Evolutionary conservation across 2,888 invertebrate genomes (phyloP).

Genomic region (Xestia xanthographa): DNA sequence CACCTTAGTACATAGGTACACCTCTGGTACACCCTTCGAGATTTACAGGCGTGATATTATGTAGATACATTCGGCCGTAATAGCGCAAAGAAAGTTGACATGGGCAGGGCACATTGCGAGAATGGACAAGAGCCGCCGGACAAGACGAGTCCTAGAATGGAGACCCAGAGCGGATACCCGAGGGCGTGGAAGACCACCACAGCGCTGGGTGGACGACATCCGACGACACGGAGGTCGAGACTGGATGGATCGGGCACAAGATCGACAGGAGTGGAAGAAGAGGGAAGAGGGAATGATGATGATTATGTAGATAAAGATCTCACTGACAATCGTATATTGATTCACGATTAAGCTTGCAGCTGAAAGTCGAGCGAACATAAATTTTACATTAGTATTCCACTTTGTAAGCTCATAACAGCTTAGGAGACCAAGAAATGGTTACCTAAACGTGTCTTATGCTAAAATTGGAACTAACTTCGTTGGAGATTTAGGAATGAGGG

Average conservation of each 20-base stretch:
- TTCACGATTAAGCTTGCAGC: constrained; percentile 32
- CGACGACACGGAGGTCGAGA: no score
- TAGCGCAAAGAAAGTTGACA: no score
- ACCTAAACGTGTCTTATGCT: constrained; percentile 38
- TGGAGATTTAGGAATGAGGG: neutral
- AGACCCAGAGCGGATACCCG: no score
- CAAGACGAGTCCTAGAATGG: no score
- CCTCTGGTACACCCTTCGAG: neutral
- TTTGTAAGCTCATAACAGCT: constrained; percentile 45
- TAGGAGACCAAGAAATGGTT: constrained; percentile 22
- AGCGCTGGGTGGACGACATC: no score
- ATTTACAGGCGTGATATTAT: neutral
- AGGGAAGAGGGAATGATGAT: no score
- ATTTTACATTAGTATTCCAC: constrained; percentile 54
- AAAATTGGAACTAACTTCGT: constrained; percentile 20
- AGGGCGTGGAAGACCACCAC: no score
- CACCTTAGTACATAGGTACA: neutral
- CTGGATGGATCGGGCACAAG: no score
- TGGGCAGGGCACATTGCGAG: no score
- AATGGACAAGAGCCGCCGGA: no score
- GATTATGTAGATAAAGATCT: neutral
- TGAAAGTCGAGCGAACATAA: constrained; percentile 30
- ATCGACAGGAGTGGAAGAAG: no score
- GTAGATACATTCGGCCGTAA: no score
- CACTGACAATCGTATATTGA: constrained; percentile 31